Conservation (phyloP, 1,140 invertebrate species). For the Leguminivora glycinivorella region DNA sequence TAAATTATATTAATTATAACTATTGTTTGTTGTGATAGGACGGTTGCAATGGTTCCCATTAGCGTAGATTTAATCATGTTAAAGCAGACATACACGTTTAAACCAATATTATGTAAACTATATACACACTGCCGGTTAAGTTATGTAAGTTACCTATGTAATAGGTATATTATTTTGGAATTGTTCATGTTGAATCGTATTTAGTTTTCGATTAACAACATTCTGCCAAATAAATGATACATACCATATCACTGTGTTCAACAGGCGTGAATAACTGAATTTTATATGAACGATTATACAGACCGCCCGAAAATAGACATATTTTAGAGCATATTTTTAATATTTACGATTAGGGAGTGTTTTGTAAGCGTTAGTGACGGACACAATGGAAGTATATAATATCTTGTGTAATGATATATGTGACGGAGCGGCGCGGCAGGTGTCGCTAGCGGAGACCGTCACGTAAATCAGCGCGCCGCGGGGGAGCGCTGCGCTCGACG, state of each 20-base stretch:
- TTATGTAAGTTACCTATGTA: too few relatives aligned
- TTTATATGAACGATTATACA: too few relatives aligned
- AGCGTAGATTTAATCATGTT: not conserved
- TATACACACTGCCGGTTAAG: too few relatives aligned
- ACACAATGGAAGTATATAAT: slow-evolving; percentile 1
- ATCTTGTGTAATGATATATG: not conserved
- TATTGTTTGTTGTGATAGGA: slow-evolving; percentile 16
- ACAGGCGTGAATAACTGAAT: too few relatives aligned
- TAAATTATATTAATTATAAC: slow-evolving; percentile 25
- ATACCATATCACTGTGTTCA: too few relatives aligned
- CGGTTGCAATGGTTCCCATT: not conserved
- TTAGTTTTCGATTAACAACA: too few relatives aligned
- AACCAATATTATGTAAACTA: too few relatives aligned
- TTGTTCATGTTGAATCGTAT: too few relatives aligned
- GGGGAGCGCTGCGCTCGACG: slow-evolving; percentile 41
- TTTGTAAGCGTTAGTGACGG: not conserved
- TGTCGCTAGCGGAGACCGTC: slow-evolving; percentile 24
- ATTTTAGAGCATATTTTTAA: not conserved
- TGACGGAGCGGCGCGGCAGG: not conserved
- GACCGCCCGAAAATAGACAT: too few relatives aligned
- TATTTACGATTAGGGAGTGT: not conserved
- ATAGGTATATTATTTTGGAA: too few relatives aligned
- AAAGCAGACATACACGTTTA: not conserved
- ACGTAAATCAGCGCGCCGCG: slow-evolving; percentile 48
- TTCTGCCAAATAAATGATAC: too few relatives aligned